These are phyloP conservation scores for Misgurnus anguillicaudatus DNA, from an alignment of 2,113 vertebrate species.

Conservation along the genomic window DNA sequence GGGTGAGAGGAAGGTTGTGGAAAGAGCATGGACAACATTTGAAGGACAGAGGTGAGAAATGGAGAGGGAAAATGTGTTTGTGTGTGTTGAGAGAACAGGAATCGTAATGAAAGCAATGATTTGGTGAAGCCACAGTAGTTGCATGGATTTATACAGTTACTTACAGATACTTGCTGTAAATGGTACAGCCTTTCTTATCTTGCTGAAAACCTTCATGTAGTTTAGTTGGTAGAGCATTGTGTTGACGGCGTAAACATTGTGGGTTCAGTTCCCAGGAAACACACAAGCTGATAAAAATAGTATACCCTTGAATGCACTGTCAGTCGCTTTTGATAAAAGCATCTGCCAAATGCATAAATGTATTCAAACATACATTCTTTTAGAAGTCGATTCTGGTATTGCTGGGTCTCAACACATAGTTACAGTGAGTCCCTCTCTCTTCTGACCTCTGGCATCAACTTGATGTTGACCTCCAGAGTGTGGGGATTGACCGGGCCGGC, in stretches of 20 bases:
- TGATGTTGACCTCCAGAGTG: constrained; percentile 57
- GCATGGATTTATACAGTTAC: not conserved
- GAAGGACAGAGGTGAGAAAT: constrained; percentile 1
- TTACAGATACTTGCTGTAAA: too few relatives aligned
- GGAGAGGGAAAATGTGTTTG: not conserved
- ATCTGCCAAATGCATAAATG: not conserved
- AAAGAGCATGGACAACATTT: constrained; percentile 3
- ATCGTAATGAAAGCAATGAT: not conserved
- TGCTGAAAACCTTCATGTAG: too few relatives aligned
- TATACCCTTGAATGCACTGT: too few relatives aligned
- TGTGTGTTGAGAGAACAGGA: not conserved
- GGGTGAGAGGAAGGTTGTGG: constrained; percentile 24
- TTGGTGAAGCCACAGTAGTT: constrained; percentile 4
- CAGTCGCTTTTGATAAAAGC: too few relatives aligned
- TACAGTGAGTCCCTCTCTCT: constrained; percentile 59
- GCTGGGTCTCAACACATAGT: constrained; percentile 17
- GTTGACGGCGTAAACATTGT: too few relatives aligned
- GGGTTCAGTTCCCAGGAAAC: too few relatives aligned
- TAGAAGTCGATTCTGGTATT: constrained; percentile 18
- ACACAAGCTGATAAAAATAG: too few relatives aligned
- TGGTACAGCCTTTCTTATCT: too few relatives aligned
- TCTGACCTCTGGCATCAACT: constrained; percentile 55
- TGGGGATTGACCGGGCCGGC: constrained; percentile 57
- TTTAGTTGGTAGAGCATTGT: too few relatives aligned
- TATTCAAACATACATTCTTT: constrained; percentile 9